phyloP scores from a whole-genome alignment of 2,888 invertebrate species.

The Drosophila macrospina region DNA sequence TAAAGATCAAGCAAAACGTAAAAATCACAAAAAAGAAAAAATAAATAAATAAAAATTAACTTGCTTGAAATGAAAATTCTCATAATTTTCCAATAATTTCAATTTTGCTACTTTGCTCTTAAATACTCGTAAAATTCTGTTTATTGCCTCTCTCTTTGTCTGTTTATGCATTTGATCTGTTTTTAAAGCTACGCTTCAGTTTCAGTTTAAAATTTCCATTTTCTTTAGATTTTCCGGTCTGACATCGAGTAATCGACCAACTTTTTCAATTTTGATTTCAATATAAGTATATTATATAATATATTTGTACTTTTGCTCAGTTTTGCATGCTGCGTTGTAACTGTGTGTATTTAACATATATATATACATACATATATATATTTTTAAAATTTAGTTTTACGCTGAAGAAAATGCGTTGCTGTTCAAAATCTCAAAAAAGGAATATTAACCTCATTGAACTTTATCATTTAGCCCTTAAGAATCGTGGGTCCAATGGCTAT shows the following conservation, averaged over 20 bases:
- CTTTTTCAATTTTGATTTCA: constrained; percentile 44
- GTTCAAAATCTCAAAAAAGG: constrained; percentile 18
- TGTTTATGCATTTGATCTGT: constrained; percentile 70
- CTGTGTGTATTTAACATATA: constrained; percentile 64
- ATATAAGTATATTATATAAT: constrained; percentile 29
- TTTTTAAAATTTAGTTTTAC: constrained; percentile 35
- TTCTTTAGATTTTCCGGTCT: constrained; percentile 44
- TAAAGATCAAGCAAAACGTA: constrained; percentile 85
- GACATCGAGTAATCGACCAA: constrained; percentile 32
- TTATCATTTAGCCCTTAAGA: constrained; percentile 31
- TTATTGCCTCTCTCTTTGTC: constrained; percentile 57
- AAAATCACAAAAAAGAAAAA: constrained; percentile 63
- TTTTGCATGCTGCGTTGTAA: constrained; percentile 76
- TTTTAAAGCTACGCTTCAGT: constrained; percentile 67
- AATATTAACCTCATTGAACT: constrained; percentile 8
- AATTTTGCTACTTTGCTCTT: constrained; percentile 37
- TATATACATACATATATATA: constrained; percentile 14
- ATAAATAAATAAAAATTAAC: constrained; percentile 16
- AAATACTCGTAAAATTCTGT: constrained; percentile 42
- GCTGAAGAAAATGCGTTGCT: constrained; percentile 48
- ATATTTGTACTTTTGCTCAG: constrained; percentile 63
- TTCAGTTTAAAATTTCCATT: constrained; percentile 34
- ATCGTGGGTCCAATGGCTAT: constrained; percentile 2
- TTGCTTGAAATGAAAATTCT: constrained; percentile 26
- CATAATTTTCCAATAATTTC: constrained; percentile 39